Conservation (phyloP, 2,113 vertebrate genomes). For the Myrmophylax atrothorax region DNA sequence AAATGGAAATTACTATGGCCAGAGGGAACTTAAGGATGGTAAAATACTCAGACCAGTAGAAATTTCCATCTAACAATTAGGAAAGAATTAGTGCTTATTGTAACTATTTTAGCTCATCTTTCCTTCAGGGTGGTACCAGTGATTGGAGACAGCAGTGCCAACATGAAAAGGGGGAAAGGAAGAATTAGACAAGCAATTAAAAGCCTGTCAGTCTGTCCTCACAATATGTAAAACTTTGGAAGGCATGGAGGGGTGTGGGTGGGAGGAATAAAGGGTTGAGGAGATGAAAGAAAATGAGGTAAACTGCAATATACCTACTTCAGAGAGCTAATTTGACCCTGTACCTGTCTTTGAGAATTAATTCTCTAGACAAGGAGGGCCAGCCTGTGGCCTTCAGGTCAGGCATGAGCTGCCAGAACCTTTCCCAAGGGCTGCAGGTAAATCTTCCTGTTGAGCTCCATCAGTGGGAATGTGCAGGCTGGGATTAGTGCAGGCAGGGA, state of each 20-base stretch:
- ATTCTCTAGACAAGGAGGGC: not conserved
- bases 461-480: rapidly evolving
- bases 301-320: not conserved
- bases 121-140: not conserved
- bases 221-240: not conserved
- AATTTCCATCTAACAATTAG: not conserved
- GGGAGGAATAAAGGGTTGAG: not conserved
- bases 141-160: not conserved
- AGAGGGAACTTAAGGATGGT: not conserved
- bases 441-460: not conserved
- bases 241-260: not conserved
- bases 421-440: not conserved
- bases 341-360: not conserved
- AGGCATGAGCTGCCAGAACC: not conserved
- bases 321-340: not conserved
- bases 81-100: not conserved
- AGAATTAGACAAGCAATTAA: not conserved
- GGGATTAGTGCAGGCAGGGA: not conserved
- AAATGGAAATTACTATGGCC: not conserved
- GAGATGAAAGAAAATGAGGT: not conserved
- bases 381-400: not conserved
- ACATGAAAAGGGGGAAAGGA: not conserved
- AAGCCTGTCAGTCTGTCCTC: not conserved
- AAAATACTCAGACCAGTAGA: not conserved
- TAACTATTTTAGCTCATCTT: constrained; percentile 25